Evolutionary conservation across 2,797 vertebrate genomes (phyloP).

Genomic region (Danio jaintianensis): DNA sequence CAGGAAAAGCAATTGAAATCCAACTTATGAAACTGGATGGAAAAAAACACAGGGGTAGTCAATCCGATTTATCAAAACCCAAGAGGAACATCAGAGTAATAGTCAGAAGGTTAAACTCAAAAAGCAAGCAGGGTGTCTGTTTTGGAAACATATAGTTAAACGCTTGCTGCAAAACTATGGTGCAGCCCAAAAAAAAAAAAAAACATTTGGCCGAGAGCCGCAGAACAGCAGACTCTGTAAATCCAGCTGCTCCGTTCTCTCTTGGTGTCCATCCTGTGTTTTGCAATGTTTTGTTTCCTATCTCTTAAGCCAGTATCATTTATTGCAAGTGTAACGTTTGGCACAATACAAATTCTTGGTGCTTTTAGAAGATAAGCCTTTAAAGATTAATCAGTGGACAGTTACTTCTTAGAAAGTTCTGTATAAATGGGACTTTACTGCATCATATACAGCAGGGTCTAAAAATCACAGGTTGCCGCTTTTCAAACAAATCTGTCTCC

Average conservation of each 20-base stretch:
- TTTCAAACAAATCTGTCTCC: slow-evolving; percentile 76
- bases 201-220: slow-evolving; percentile 83
- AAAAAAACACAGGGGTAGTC: slow-evolving; percentile 22
- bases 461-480: slow-evolving; percentile 79
- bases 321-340: slow-evolving; percentile 91
- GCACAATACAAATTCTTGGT: slow-evolving; percentile 87
- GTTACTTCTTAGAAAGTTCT: slow-evolving; percentile 82
- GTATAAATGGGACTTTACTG: slow-evolving; percentile 82
- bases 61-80: slow-evolving; percentile 67
- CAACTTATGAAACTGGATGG: slow-evolving; percentile 43
- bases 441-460: slow-evolving; percentile 81
- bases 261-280: slow-evolving; percentile 44
- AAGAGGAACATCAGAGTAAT: slow-evolving; percentile 65
- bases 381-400: slow-evolving; percentile 79
- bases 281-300: slow-evolving; percentile 64
- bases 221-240: slow-evolving; percentile 80
- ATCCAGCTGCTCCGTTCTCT: slow-evolving; percentile 61
- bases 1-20: slow-evolving; percentile 47
- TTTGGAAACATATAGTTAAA: slow-evolving; percentile 82
- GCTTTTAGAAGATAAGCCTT: slow-evolving; percentile 78
- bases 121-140: slow-evolving; percentile 65
- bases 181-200: slow-evolving; percentile 85
- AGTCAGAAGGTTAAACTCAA: slow-evolving; percentile 72
- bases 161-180: slow-evolving; percentile 80
- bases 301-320: slow-evolving; percentile 74